These are phyloP conservation scores for Percina caprodes DNA, from an alignment of 2,113 vertebrate genomes.

Conservation along the genomic window DNA sequence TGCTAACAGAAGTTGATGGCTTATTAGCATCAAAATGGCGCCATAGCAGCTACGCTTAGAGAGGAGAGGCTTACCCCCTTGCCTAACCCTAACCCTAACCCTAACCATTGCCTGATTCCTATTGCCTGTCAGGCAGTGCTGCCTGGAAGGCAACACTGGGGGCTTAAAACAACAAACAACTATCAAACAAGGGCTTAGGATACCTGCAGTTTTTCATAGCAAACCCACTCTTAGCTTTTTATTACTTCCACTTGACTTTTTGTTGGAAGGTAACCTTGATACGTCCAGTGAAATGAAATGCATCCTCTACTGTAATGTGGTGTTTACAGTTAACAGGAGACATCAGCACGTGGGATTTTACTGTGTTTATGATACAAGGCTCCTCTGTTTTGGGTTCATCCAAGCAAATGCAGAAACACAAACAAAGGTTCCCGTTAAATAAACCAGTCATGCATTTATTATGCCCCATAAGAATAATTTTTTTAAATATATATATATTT, in stretches of 20 bases:
- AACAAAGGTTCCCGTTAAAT: background rate
- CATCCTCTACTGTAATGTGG: too few relatives aligned
- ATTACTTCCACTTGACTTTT: background rate
- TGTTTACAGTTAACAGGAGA: slow-evolving; percentile 51
- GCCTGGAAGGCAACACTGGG: too few relatives aligned
- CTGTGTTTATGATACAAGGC: slow-evolving; percentile 11
- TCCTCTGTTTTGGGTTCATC: slow-evolving; percentile 22
- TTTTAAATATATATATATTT: too few relatives aligned
- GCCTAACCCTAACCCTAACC: too few relatives aligned
- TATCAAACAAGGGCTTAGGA: background rate
- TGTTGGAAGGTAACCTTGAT: background rate
- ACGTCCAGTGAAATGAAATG: background rate
- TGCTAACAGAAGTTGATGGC: too few relatives aligned
- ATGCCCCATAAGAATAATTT: too few relatives aligned
- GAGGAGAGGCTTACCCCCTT: too few relatives aligned
- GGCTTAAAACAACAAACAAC: too few relatives aligned
- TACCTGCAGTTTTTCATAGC: background rate
- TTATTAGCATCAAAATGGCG: too few relatives aligned
- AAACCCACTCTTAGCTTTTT: background rate
- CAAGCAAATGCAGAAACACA: background rate
- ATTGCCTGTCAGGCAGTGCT: too few relatives aligned
- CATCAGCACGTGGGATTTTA: background rate
- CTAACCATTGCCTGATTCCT: too few relatives aligned
- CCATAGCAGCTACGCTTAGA: too few relatives aligned
- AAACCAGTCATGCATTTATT: background rate